phyloP scores from a whole-genome alignment of 2,888 invertebrate genomes.

The Thecocarcelia acutangulata region DNA sequence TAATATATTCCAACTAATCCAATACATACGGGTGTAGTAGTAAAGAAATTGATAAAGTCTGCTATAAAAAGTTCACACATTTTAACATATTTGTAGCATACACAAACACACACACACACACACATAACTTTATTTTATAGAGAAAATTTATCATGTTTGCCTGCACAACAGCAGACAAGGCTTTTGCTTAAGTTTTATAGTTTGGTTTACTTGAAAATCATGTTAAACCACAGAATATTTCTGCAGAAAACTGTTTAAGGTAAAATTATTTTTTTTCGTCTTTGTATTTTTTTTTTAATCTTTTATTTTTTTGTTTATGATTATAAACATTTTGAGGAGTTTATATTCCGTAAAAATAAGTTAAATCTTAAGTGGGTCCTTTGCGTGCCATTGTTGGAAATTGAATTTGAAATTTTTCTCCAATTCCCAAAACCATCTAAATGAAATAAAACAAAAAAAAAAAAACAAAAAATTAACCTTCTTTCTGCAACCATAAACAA shows the following conservation, averaged over 20 bases:
- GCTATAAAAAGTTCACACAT: conserved; percentile 27
- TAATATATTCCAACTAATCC: conserved; percentile 52
- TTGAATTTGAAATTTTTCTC: conserved; percentile 76
- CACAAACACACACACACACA: not conserved
- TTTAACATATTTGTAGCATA: conserved; percentile 11
- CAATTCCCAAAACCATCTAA: conserved; percentile 60
- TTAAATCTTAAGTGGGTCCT: conserved; percentile 70
- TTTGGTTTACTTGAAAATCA: not conserved
- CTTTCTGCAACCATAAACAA: conserved; percentile 54
- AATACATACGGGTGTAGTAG: conserved; percentile 56
- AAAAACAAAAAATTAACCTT: conserved; percentile 36
- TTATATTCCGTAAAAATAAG: conserved; percentile 8
- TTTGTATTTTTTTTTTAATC: not conserved
- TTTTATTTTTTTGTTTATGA: not conserved
- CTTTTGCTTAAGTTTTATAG: not conserved
- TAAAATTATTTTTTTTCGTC: conserved; percentile 11
- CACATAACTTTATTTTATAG: too few species aligned
- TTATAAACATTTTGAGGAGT: conserved; percentile 27
- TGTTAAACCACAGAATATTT: conserved; percentile 26
- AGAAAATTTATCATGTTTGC: too few species aligned
- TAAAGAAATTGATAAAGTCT: conserved; percentile 59
- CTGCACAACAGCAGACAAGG: too few species aligned
- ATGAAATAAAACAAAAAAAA: conserved; percentile 32
- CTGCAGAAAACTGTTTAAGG: conserved; percentile 29
- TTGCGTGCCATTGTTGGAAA: conserved; percentile 75